phyloP scores from a whole-genome alignment of 2,113 vertebrate genomes.

The Hystrix brachyura region DNA sequence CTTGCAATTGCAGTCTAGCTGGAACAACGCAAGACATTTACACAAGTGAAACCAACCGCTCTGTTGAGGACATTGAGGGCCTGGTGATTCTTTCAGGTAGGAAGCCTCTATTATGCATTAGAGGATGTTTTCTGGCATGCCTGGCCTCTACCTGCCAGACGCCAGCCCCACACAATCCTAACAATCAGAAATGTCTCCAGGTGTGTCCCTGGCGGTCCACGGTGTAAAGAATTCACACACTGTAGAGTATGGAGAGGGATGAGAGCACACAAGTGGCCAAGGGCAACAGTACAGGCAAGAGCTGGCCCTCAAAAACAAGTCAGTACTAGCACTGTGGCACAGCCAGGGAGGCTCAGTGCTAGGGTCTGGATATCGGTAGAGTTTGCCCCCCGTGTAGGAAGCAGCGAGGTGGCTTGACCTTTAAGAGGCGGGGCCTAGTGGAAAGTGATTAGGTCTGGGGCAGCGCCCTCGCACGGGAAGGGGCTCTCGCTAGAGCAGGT shows the following conservation, averaged over 20 bases:
- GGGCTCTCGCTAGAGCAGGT: too few relatives aligned
- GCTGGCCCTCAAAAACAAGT: neutral
- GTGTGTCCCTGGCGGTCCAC: neutral
- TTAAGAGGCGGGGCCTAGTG: neutral
- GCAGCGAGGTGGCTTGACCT: neutral
- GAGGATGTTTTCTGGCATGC: neutral
- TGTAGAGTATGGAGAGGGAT: too few relatives aligned
- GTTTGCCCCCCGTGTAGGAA: too few relatives aligned
- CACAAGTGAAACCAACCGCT: neutral
- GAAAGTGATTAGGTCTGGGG: neutral
- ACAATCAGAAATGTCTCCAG: neutral
- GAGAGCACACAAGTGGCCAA: neutral
- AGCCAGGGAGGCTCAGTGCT: neutral
- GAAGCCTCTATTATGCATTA: neutral
- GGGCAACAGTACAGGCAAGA: too few relatives aligned
- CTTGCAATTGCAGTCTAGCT: too few relatives aligned
- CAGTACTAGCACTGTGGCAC: neutral
- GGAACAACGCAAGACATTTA: neutral
- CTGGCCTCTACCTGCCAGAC: neutral
- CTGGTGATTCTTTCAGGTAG: neutral
- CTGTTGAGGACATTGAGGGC: neutral
- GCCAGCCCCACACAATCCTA: neutral
- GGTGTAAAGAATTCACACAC: too few relatives aligned
- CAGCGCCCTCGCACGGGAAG: neutral
- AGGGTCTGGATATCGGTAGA: neutral